phyloP scores from a whole-genome alignment of 2,888 invertebrate genomes.

The Norana najaformis region DNA sequence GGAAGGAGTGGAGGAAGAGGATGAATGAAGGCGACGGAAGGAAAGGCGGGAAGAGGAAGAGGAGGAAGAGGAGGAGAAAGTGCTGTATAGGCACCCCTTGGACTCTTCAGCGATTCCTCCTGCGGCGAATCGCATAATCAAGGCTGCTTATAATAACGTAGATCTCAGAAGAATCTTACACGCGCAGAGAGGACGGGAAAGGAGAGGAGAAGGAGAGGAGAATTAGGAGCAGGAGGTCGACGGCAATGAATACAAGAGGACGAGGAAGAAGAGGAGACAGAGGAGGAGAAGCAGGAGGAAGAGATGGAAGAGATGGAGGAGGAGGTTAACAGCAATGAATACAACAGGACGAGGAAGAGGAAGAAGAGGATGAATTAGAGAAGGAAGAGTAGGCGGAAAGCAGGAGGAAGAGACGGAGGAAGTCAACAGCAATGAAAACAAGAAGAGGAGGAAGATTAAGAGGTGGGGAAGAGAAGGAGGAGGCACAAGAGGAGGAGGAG shows the following conservation, averaged over 20 bases:
- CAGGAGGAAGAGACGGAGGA: not conserved
- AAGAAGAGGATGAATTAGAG: not conserved
- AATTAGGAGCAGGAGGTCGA: slow-evolving; percentile 2
- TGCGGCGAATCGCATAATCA: too few relatives aligned
- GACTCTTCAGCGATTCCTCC: not conserved
- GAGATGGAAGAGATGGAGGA: not conserved
- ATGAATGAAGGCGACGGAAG: too few relatives aligned
- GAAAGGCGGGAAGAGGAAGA: slow-evolving; percentile 15
- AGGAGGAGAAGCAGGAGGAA: not conserved
- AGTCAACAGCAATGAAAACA: not conserved
- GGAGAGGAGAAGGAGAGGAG: too few relatives aligned
- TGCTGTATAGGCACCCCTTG: not conserved
- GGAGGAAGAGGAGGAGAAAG: slow-evolving; percentile 18
- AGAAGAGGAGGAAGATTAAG: not conserved
- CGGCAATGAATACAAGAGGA: not conserved
- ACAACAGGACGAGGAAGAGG: too few relatives aligned
- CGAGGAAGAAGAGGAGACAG: not conserved
- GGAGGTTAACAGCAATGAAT: not conserved
- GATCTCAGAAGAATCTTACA: too few relatives aligned
- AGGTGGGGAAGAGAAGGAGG: not conserved
- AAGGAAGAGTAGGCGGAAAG: not conserved
- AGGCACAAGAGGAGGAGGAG: slow-evolving; percentile 18
- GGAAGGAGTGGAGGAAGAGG: too few relatives aligned
- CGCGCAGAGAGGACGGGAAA: too few relatives aligned
- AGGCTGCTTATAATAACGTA: too few relatives aligned